These are phyloP conservation scores for Apistogramma diplotaenia DNA, from an alignment of 2,113 vertebrate species.

Conservation along the genomic window DNA sequence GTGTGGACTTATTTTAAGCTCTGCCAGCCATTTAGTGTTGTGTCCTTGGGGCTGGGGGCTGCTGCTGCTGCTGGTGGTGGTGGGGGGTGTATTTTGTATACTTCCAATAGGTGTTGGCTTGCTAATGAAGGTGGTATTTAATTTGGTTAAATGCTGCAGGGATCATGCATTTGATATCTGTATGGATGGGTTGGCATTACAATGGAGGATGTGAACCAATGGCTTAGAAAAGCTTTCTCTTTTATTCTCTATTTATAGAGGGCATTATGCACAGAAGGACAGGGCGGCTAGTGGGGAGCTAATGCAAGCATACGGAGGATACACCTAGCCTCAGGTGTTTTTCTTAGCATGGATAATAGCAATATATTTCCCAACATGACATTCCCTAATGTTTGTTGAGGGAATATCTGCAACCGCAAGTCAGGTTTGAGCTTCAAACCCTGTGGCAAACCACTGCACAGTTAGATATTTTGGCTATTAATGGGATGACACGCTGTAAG, in stretches of 20 bases:
- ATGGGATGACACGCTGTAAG: slow-evolving; percentile 49
- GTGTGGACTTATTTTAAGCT: slow-evolving; percentile 62
- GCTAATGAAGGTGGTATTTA: slow-evolving; percentile 72
- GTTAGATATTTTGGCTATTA: slow-evolving; percentile 45
- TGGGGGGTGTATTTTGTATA: slow-evolving; percentile 56
- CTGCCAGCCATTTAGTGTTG: slow-evolving; percentile 54
- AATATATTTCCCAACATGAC: slow-evolving; percentile 59
- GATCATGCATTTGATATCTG: slow-evolving; percentile 61
- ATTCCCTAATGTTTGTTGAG: slow-evolving; percentile 46
- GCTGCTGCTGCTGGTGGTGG: slow-evolving; percentile 44
- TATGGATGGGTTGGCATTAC: slow-evolving; percentile 60
- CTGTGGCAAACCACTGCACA: slow-evolving; percentile 45
- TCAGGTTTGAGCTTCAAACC: slow-evolving; percentile 38
- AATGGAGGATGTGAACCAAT: slow-evolving; percentile 38
- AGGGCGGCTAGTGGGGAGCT: slow-evolving; percentile 53
- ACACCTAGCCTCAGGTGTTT: slow-evolving; percentile 61
- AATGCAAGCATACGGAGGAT: slow-evolving; percentile 62
- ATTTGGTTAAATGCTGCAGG: slow-evolving; percentile 75
- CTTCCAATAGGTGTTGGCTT: slow-evolving; percentile 52
- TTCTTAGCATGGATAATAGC: slow-evolving; percentile 49
- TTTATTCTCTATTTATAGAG: slow-evolving; percentile 66
- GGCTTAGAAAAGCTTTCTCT: slow-evolving; percentile 19
- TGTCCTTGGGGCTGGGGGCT: slow-evolving; percentile 58
- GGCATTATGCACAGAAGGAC: slow-evolving; percentile 56
- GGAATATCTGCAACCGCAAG: slow-evolving; percentile 46